These are phyloP conservation scores for Odiellus spinosus DNA, from an alignment of 2,888 invertebrate genomes.

Conservation along the genomic window DNA sequence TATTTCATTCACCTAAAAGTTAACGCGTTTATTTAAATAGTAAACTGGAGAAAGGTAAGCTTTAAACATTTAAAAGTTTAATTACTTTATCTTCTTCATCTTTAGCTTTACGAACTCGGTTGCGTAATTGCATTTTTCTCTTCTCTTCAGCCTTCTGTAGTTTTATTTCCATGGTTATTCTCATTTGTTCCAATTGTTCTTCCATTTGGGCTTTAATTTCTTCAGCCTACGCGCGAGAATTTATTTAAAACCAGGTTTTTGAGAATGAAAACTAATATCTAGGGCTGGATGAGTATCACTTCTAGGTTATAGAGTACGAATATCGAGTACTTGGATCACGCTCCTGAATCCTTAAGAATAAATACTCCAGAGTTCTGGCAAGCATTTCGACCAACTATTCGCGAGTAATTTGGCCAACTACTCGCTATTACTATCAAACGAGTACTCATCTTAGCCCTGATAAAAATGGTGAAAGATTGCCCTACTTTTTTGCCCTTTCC, in stretches of 20 bases:
- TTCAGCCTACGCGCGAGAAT: slow-evolving; percentile 37
- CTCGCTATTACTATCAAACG: too few relatives aligned
- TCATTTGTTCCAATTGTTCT: slow-evolving; percentile 60
- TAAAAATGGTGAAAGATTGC: slow-evolving; percentile 5
- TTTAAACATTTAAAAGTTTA: too few relatives aligned
- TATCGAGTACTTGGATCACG: too few relatives aligned
- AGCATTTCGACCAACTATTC: too few relatives aligned
- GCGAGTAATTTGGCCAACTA: too few relatives aligned
- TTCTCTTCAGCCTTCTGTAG: slow-evolving; percentile 70
- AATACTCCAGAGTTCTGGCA: too few relatives aligned
- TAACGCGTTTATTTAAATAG: background rate
- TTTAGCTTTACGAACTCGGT: slow-evolving; percentile 80
- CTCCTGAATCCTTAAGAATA: too few relatives aligned
- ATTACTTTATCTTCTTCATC: slow-evolving; percentile 80
- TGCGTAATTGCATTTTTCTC: slow-evolving; percentile 47
- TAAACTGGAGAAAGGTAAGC: background rate
- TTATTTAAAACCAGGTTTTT: too few relatives aligned
- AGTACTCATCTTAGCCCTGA: too few relatives aligned
- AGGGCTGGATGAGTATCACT: too few relatives aligned
- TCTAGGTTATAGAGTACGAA: too few relatives aligned
- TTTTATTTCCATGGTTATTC: slow-evolving; percentile 33
- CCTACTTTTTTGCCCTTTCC: slow-evolving; percentile 67
- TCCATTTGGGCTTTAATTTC: slow-evolving; percentile 57
- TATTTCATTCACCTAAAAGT: slow-evolving; percentile 61
- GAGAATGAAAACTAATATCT: too few relatives aligned